Conservation (phyloP, 2,113 vertebrate species). For the rat (Rattus norvegicus) region GRCr8 NC_086029.1:16615501-16616000, state of each 20-base stretch:
- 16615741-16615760: not conserved
- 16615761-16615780: not conserved
- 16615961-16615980: not conserved
- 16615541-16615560: not conserved
- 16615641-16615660: not conserved
- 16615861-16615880: not conserved
- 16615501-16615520: not conserved
- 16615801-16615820: not conserved
- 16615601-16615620: not conserved
- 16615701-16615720: not conserved
- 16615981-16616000: not conserved
- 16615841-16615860: not conserved
- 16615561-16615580: not conserved
- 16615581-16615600: slow-evolving; percentile 13
- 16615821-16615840: not conserved
- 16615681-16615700: not conserved
- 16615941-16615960: not conserved
- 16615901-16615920: slow-evolving; percentile 5
- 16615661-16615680: not conserved
- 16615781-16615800: not conserved
- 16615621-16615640: not conserved
- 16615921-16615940: not conserved
- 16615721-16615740: not conserved
- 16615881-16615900: not conserved
- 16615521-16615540: not conserved